phyloP scores from a whole-genome alignment of 2,888 invertebrate genomes.

The Catocala fraxini region DNA sequence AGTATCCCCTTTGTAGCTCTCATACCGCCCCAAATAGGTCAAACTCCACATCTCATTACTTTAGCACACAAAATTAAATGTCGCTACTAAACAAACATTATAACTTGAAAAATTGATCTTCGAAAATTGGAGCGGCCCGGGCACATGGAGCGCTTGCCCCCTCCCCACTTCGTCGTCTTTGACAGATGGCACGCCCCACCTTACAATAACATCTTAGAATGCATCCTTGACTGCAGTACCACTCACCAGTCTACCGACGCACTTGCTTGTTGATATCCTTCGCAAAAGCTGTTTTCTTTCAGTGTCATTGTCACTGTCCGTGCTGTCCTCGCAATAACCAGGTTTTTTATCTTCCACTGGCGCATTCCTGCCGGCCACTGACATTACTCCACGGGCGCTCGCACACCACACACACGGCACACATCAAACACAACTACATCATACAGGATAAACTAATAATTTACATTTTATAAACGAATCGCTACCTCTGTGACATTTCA shows the following conservation, averaged over 20 bases:
- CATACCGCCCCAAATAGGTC: conserved; percentile 63
- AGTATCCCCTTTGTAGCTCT: conserved; percentile 48
- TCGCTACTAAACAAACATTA: conserved; percentile 57
- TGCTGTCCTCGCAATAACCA: conserved; percentile 79
- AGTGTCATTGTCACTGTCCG: conserved; percentile 94
- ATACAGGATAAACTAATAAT: conserved; percentile 78
- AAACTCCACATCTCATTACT: conserved; percentile 59
- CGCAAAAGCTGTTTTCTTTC: conserved; percentile 93
- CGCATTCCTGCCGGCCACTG: conserved; percentile 71
- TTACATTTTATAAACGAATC: conserved; percentile 69
- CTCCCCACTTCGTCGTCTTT: conserved; percentile 56
- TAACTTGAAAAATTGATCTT: conserved; percentile 65
- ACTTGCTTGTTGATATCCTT: conserved; percentile 94
- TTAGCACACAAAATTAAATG: conserved; percentile 60
- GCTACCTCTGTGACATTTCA: conserved; percentile 82
- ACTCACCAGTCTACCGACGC: conserved; percentile 93
- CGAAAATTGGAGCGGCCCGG: conserved; percentile 59
- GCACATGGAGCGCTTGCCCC: conserved; percentile 70
- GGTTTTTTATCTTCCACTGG: conserved; percentile 68
- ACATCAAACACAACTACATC: conserved; percentile 81
- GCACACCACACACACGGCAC: conserved; percentile 71
- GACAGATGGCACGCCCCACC: conserved; percentile 78
- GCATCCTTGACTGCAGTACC: conserved; percentile 46
- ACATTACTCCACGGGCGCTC: conserved; percentile 80
- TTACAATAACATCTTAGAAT: conserved; percentile 33